phyloP scores from a whole-genome alignment of 1,140 invertebrate genomes.

The Trigoniulus corallinus region DNA sequence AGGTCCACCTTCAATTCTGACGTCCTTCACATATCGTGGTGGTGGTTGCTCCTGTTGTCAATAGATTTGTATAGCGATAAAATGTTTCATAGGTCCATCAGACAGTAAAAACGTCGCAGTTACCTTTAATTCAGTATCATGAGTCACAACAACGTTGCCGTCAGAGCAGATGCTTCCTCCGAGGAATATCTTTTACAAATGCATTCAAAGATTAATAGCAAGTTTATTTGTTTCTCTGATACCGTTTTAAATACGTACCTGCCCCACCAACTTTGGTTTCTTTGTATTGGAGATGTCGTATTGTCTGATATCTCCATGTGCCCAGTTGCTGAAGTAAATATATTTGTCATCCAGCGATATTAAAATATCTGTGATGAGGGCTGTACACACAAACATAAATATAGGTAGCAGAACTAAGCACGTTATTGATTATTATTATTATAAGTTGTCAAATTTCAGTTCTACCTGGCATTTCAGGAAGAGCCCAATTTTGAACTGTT shows the following conservation, averaged over 20 bases:
- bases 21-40: conserved; percentile 56
- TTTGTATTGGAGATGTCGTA: conserved; percentile 75
- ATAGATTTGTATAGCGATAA: too few relatives aligned
- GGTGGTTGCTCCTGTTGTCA: conserved; percentile 48
- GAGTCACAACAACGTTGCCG: conserved; percentile 48
- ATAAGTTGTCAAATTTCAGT: not conserved
- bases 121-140: conserved; percentile 48
- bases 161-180: conserved; percentile 62
- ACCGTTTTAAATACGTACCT: conserved; percentile 27
- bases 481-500: conserved; percentile 50
- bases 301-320: conserved; percentile 83
- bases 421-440: not conserved
- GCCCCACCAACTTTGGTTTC: conserved; percentile 64
- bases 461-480: conserved; percentile 42
- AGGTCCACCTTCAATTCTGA: conserved; percentile 58
- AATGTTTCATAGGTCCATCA: not conserved
- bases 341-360: conserved; percentile 87
- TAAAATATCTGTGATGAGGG: conserved; percentile 83
- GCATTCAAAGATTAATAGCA: too few relatives aligned
- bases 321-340: conserved; percentile 80
- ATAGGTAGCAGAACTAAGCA: not conserved
- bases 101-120: not conserved
- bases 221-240: too few relatives aligned
- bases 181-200: conserved; percentile 47
- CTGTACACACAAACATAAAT: too few relatives aligned